Evolutionary conservation across 2,113 vertebrate species (phyloP).

Genomic region (Misgurnus mizolepis): DNA sequence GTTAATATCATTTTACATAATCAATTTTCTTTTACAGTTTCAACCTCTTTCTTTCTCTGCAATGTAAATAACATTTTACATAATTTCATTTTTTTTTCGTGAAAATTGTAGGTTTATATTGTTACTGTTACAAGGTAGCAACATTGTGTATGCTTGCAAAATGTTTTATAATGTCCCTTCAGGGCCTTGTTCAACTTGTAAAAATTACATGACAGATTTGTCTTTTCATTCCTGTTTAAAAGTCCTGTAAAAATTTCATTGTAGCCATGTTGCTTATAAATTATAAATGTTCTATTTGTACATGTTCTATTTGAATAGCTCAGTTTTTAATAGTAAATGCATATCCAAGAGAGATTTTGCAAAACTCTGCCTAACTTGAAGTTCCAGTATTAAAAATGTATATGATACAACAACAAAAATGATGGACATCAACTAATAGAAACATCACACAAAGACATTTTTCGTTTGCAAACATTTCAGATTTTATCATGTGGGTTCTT

Average conservation of each 20-base stretch:
- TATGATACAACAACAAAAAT: not conserved
- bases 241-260: too few relatives aligned
- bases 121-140: too few relatives aligned
- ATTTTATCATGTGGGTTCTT: slow-evolving; percentile 58
- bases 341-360: too few relatives aligned
- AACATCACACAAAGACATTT: slow-evolving; percentile 32
- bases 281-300: too few relatives aligned
- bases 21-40: too few relatives aligned
- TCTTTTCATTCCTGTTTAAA: not conserved
- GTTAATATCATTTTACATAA: too few relatives aligned
- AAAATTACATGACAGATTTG: not conserved
- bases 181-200: not conserved
- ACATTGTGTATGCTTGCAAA: not conserved
- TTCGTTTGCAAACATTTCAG: slow-evolving; percentile 70
- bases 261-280: too few relatives aligned
- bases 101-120: not conserved
- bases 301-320: too few relatives aligned
- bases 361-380: not conserved
- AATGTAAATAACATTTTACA: too few relatives aligned
- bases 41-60: too few relatives aligned
- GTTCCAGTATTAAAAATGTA: not conserved
- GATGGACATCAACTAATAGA: not conserved
- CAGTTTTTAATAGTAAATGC: too few relatives aligned
- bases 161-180: not conserved
- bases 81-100: too few relatives aligned